Evolutionary conservation across 2,797 vertebrate genomes (phyloP), one percentile per base, ranked within the genome.

Genomic region (Pseudotriccus pelzelni): DNA sequence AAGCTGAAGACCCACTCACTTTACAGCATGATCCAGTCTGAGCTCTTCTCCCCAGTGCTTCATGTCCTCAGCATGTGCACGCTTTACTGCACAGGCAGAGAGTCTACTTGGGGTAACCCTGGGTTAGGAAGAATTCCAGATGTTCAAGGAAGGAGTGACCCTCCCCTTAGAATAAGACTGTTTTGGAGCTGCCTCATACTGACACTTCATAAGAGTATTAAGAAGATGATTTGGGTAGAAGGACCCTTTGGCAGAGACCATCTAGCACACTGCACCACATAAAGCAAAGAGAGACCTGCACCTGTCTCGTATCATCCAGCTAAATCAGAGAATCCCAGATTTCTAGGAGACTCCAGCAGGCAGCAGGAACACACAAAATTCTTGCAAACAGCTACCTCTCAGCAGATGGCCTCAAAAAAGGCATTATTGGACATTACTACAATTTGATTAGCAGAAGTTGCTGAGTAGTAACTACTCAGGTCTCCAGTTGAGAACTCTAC

Each of bases 11-110:
- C 19, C 18, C 28, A 21, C 19, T 34, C 28, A 12, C 2, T 5
- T n/a, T 37, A 41, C 22, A 87, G 25, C 14, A 12, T 5, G 34
- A 25, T n/a, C n/a, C 34, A 24, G 19, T 36, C 8, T 6, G 55
- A 79, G 46, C 44, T 52, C n/a, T 59, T 53, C 25, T 41, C 43
- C 59, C 34, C 1, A 0, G 20, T 67, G 47, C 50, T 66, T 34
- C 70, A 39, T 0, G 1, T 28, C 37, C 24, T 10, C 10, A 43
- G 62, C 67, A 37, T 0, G 12, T 13, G 37, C 62, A n/a, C 6
- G 8, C 46, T 56, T 50, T 19, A 11, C 47, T 21, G 43, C 53
- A 25, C 30, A 3, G 27, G 53, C 55, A 18, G 27, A 28, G n/a
- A 49, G 27, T 21, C 47, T 27, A 5, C 53, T 43, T 4, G 2